Evolutionary conservation across 1,140 invertebrate species (phyloP), one percentile per base, ranked within the genome.

Genomic region (Sitophilus oryzae): DNA sequence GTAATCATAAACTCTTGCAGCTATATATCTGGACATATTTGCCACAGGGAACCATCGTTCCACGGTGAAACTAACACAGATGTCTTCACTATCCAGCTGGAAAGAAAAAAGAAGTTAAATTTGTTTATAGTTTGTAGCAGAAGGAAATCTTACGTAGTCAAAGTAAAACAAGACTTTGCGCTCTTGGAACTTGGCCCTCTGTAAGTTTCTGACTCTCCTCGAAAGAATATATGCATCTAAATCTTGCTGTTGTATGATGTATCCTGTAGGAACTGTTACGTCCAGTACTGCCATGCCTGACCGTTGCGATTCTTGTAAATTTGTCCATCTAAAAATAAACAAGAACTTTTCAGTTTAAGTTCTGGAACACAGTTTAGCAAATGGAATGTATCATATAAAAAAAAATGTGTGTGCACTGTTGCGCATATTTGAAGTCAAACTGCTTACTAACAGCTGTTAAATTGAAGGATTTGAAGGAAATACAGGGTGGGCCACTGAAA

Each of bases 41-140:
- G 94, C 95, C 2, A 96, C 92, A 8, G 94, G 95, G 74, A 83
- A 90, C 93, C 93, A 97, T 58, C 95, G 78, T 74, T 95, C 90
- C 18, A 95, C 82, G 0, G 90, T 92, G 64, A 96, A 93, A 67
- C 91, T 86, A 0, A 97, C 84, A 70, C 95, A 98, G 0, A 88
- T 94, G 51, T 84, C 80, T 69, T 86, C 82, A 2, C 77, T 70
- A 64, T 91, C 89, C 65, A 94, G 72, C 88, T 90, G 70, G 51
- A 68, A 71, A 62, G 44, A 61, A 46, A 45, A 45, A n/a, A n/a
- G 56, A 41, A 16, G 25, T 21, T 5, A 44, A 8, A 18, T 23
- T 6, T 10, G 18, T 9, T 49, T 41, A 6, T 38, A 42, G 6
- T 21, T 25, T 52, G 58, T 38, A 46, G 16, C 15, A 36, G 38